Conservation (phyloP, 1,140 invertebrate genomes). For the Polypedilum pembai region DNA sequence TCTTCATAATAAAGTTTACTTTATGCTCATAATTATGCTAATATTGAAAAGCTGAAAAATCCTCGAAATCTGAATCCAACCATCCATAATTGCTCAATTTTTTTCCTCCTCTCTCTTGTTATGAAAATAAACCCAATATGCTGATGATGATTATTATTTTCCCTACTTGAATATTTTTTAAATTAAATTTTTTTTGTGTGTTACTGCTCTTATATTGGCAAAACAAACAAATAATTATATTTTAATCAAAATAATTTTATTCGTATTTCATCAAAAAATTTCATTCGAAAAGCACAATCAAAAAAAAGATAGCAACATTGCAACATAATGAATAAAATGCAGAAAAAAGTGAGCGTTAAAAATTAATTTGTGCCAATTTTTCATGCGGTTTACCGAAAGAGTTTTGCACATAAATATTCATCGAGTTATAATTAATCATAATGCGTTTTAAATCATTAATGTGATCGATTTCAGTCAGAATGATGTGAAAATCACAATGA, state of each 20-base stretch:
- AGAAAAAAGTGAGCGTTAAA: slow-evolving; percentile 14
- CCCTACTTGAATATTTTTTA: neutral
- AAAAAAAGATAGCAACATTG: neutral
- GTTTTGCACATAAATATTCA: slow-evolving; percentile 27
- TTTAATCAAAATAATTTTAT: slow-evolving; percentile 8
- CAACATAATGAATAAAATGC: neutral
- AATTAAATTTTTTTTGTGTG: neutral
- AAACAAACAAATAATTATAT: slow-evolving; percentile 19
- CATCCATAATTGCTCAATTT: neutral
- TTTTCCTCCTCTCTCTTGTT: neutral
- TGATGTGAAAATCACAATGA: neutral
- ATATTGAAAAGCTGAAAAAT: neutral
- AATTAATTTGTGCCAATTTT: slow-evolving; percentile 18
- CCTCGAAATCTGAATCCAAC: neutral
- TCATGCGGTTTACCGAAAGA: neutral
- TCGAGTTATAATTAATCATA: slow-evolving; percentile 26
- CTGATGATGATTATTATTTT: neutral
- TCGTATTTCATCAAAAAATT: neutral
- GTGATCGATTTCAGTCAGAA: slow-evolving; percentile 14
- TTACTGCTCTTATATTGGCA: neutral
- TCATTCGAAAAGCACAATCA: neutral
- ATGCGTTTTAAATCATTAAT: slow-evolving; percentile 16
- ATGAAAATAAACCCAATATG: slow-evolving; percentile 13
- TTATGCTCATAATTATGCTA: slow-evolving; percentile 1
- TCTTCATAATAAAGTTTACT: neutral